phyloP scores from a whole-genome alignment of 2,888 invertebrate genomes.

The Phania funesta region DNA sequence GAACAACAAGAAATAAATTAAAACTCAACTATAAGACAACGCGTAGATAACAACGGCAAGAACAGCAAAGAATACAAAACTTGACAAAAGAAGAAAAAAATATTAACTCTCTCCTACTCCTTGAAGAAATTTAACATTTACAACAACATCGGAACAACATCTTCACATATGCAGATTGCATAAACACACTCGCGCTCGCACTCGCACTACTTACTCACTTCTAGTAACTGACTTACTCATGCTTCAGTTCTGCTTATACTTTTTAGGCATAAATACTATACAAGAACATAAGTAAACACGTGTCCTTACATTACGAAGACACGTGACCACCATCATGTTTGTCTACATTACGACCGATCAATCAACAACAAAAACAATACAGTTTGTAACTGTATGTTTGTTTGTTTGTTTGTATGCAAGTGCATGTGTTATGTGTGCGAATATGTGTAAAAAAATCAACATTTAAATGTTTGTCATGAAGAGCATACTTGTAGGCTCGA shows the following conservation, averaged over 20 bases:
- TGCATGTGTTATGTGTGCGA: too few relatives aligned
- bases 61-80: constrained; percentile 9
- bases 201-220: not conserved
- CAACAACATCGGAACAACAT: constrained; percentile 48
- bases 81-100: constrained; percentile 14
- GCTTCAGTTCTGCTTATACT: constrained; percentile 8
- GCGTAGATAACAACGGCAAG: constrained; percentile 11
- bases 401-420: not conserved
- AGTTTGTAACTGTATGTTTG: constrained; percentile 38
- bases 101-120: constrained; percentile 36
- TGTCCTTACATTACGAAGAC: constrained; percentile 76
- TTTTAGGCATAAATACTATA: constrained; percentile 14
- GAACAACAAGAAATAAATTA: constrained; percentile 41
- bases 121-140: constrained; percentile 42
- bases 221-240: constrained; percentile 44
- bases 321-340: constrained; percentile 81
- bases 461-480: constrained; percentile 61
- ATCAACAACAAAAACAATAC: constrained; percentile 73
- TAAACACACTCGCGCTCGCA: not conserved
- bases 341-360: constrained; percentile 79
- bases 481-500: constrained; percentile 62
- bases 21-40: constrained; percentile 37
- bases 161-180: constrained; percentile 47
- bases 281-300: constrained; percentile 73
- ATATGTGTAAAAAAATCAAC: constrained; percentile 21